Evolutionary conservation across 2,113 vertebrate genomes (phyloP), one percentile per base, ranked within the genome.

Genomic region (Nettapus auritus): DNA sequence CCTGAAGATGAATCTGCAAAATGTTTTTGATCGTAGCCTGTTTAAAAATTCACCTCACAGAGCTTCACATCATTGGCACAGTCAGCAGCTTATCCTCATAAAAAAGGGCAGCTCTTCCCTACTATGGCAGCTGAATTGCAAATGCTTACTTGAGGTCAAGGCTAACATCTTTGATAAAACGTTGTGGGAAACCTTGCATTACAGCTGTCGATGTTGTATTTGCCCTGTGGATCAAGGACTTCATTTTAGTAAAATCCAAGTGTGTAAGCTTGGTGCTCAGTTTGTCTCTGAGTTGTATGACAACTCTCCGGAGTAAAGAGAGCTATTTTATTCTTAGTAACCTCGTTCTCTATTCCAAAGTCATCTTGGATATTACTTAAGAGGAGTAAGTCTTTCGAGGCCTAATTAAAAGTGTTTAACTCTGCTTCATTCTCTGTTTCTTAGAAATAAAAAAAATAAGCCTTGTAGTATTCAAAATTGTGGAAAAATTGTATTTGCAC

Each of bases 91-190:
- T 85, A 23, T 62, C 15, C 69, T 90, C 64, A 52, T 76, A 42
- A 90, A 79, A 34, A 73, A 93, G 66, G 17, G 16, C 53, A 77
- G 73, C 40, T 96, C 77, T 96, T 68, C 78, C n/a, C 1, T 86
- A 25, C 67, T 95, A 25, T 40, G 40, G 48, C 93, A 95, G 91
- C 91, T 86, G 87, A 94, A 95, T 79, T 94, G 86, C 71, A 93
- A 87, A 62, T 79, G 42, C 64, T 90, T 87, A 11, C 67, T 93
- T 82, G n/a, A 66, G 70, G 84, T 94, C 86, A 89, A 82, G 91
- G 82, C 81, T 81, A 83, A 77, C 78, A 55, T 87, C 76, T 97
- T 90, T 82, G 71, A 67, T 96, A 40, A 91, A 93, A 88, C 78
- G 64, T 48, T 76, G 18, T 79, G 79, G 82, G 82, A 92, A 68